Evolutionary conservation across 2,888 invertebrate species (phyloP).

Genomic region (Pristionchus maxplancki): DNA sequence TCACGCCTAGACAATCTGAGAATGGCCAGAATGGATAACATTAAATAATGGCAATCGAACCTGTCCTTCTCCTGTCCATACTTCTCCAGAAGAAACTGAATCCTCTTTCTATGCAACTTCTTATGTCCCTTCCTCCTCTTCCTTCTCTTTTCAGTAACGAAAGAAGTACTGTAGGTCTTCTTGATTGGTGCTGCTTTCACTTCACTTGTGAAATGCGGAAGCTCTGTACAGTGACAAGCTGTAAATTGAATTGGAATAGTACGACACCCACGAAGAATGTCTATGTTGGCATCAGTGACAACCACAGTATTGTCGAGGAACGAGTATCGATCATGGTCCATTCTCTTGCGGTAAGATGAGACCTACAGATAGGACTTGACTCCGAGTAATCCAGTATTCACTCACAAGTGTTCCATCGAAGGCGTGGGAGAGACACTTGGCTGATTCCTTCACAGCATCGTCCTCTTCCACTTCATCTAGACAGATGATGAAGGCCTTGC

Average conservation of each 20-base stretch:
- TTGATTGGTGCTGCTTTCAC: not conserved
- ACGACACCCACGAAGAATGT: not conserved
- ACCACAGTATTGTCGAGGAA: conserved; percentile 24
- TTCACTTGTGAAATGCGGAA: not conserved
- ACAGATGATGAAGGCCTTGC: conserved; percentile 69
- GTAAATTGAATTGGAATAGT: not conserved
- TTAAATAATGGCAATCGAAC: not conserved
- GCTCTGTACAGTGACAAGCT: not conserved
- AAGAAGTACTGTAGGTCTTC: conserved; percentile 4
- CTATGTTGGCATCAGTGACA: conserved; percentile 1
- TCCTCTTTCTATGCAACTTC: not conserved
- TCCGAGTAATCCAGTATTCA: not conserved
- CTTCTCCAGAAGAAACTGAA: not conserved
- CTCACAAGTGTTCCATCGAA: conserved; percentile 65
- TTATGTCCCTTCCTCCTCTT: not conserved
- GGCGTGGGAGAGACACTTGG: conserved; percentile 69
- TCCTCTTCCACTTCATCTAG: conserved; percentile 67
- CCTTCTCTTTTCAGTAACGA: conserved; percentile 4
- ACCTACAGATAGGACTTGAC: not conserved
- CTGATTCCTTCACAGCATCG: conserved; percentile 66
- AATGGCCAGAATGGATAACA: not conserved
- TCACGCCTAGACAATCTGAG: not conserved
- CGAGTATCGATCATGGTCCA: not conserved
- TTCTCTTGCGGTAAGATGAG: not conserved
- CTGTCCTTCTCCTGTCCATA: not conserved